phyloP scores from a whole-genome alignment of 2,797 vertebrate genomes.

The Acanthornis magna region DNA sequence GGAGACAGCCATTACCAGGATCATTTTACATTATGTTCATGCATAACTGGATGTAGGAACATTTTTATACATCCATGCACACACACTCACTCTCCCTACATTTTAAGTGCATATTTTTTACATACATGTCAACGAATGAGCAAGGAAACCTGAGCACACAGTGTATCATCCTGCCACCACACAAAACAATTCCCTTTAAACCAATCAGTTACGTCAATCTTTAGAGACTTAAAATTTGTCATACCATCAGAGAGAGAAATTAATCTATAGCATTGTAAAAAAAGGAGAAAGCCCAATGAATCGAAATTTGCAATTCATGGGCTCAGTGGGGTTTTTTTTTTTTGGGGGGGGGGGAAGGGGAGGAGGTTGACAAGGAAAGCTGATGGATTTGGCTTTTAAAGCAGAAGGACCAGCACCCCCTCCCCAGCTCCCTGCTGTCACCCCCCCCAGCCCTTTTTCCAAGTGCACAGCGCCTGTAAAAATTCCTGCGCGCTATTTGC shows the following conservation, averaged over 20 bases:
- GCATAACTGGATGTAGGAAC: not conserved
- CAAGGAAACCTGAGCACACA: not conserved
- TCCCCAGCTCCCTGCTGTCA: not conserved
- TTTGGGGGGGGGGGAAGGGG: not conserved
- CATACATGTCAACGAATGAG: not conserved
- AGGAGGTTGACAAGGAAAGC: not conserved
- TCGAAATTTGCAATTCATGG: not conserved
- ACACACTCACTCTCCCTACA: not conserved
- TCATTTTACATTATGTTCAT: constrained; percentile 11
- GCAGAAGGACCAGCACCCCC: not conserved
- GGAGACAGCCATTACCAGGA: constrained; percentile 50
- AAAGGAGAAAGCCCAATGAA: not conserved
- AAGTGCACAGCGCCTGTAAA: constrained; percentile 63
- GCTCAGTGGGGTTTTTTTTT: not conserved
- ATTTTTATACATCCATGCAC: not conserved
- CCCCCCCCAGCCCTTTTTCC: constrained; percentile 14
- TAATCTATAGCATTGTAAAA: not conserved
- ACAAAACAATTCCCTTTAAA: not conserved
- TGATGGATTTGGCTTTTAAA: not conserved
- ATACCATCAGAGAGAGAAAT: not conserved
- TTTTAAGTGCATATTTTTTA: not conserved
- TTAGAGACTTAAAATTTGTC: not conserved
- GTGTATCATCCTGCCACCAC: not conserved
- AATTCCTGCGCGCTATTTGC: constrained; percentile 79
- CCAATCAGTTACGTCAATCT: not conserved